A percentile compares a stretch with the other conserved stretches of the same genome.
phyloP scores from a whole-genome alignment of 2,888 invertebrate species.

The Ectropis crepuscularia region DNA sequence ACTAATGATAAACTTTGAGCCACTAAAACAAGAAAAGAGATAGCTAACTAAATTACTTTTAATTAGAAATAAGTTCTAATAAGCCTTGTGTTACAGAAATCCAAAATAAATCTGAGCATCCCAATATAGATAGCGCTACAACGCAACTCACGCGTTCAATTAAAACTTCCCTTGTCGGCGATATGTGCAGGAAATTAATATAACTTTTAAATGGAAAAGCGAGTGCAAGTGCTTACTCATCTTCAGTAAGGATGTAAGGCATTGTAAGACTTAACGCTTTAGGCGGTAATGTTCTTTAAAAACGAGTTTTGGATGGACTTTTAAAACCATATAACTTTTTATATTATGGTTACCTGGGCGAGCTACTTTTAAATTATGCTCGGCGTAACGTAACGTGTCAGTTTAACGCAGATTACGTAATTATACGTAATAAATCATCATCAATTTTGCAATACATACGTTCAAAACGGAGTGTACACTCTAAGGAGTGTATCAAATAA shows the following conservation, averaged over 20 bases:
- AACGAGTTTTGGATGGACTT: neutral
- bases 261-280: neutral
- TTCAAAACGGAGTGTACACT: no score
- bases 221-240: slow-evolving; percentile 36
- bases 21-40: no score
- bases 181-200: slow-evolving; percentile 40
- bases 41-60: neutral
- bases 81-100: neutral
- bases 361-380: no score
- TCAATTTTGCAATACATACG: no score
- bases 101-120: neutral
- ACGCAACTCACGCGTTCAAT: slow-evolving; percentile 29
- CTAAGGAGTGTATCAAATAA: no score
- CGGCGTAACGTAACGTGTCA: no score
- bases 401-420: no score
- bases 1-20: no score
- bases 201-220: slow-evolving; percentile 35
- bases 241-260: slow-evolving; percentile 8
- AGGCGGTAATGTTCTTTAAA: neutral
- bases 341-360: no score
- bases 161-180: slow-evolving; percentile 35
- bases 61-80: neutral
- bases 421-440: no score
- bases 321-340: no score
- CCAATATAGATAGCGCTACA: neutral